A percentile compares a stretch with the other conserved stretches of the same genome.
Evolutionary conservation across 2,888 invertebrate genomes (phyloP).

Genomic region (Tachina grossa): DNA sequence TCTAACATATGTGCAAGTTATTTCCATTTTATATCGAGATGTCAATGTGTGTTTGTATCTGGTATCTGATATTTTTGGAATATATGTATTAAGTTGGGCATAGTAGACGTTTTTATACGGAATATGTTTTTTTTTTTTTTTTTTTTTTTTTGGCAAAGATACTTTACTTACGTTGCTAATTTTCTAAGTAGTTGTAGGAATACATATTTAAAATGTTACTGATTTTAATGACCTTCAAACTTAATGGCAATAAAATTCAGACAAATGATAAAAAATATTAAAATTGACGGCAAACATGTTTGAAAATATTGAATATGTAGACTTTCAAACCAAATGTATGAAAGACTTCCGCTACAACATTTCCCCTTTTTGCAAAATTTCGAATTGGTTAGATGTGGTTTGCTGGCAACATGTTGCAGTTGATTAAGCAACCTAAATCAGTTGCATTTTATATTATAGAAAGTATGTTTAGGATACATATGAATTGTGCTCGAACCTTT

Average conservation of each 20-base stretch:
- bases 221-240: constrained; percentile 62
- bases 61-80: neutral
- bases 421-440: neutral
- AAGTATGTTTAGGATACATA: constrained; percentile 6
- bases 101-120: constrained; percentile 45
- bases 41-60: constrained; percentile 23
- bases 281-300: constrained; percentile 15
- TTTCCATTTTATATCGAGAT: constrained; percentile 3
- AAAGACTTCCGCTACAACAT: constrained; percentile 7
- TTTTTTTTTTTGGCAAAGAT: neutral
- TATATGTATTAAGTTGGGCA: neutral
- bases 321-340: neutral
- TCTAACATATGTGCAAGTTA: constrained; percentile 48
- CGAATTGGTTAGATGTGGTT: neutral
- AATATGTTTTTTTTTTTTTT: too few species aligned
- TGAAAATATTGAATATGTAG: neutral
- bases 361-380: constrained; percentile 49
- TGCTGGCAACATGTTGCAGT: neutral
- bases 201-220: neutral
- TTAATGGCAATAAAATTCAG: neutral
- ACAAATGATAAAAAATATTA: constrained; percentile 5
- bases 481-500: neutral
- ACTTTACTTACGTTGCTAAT: neutral
- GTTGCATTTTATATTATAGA: neutral
- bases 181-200: neutral